phyloP scores from a whole-genome alignment of 2,797 vertebrate genomes.

The Galaxias olidus region DNA sequence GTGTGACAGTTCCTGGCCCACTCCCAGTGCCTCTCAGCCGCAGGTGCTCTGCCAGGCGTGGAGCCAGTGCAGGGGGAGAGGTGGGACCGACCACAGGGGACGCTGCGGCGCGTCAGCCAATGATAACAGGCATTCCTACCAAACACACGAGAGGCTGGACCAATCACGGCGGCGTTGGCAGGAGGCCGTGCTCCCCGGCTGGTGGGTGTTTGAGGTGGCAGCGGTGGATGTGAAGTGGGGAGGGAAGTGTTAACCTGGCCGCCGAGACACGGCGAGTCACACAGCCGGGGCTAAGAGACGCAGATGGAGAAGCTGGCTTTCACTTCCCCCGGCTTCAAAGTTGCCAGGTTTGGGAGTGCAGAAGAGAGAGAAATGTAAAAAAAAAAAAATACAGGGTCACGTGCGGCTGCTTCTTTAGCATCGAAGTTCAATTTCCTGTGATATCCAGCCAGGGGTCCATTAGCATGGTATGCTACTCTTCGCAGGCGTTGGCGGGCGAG shows the following conservation, averaged over 20 bases:
- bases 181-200: not conserved
- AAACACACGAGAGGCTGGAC: slow-evolving; percentile 3
- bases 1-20: slow-evolving; percentile 1
- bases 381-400: slow-evolving; percentile 43
- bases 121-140: slow-evolving; percentile 5
- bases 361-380: slow-evolving; percentile 25
- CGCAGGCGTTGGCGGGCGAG: slow-evolving; percentile 33
- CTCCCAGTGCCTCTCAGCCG: not conserved
- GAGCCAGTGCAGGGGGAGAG: not conserved
- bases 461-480: slow-evolving; percentile 55
- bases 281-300: slow-evolving; percentile 44
- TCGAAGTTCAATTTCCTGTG: slow-evolving; percentile 41
- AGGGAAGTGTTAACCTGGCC: slow-evolving; percentile 40
- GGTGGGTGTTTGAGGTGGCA: not conserved
- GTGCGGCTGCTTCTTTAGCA: slow-evolving; percentile 36
- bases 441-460: slow-evolving; percentile 40
- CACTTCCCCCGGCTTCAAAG: slow-evolving; percentile 24
- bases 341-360: slow-evolving; percentile 46
- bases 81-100: not conserved
- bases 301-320: slow-evolving; percentile 61
- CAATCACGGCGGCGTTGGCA: slow-evolving; percentile 25
- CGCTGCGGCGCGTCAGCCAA: slow-evolving; percentile 9
- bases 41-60: not conserved
- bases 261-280: slow-evolving; percentile 33
- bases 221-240: slow-evolving; percentile 2